Percentiles rank a stretch among this genome's conserved stretches.
These are phyloP conservation scores for Pyrocoelia pectoralis DNA, from an alignment of 2,888 invertebrate genomes.

Conservation along the genomic window DNA sequence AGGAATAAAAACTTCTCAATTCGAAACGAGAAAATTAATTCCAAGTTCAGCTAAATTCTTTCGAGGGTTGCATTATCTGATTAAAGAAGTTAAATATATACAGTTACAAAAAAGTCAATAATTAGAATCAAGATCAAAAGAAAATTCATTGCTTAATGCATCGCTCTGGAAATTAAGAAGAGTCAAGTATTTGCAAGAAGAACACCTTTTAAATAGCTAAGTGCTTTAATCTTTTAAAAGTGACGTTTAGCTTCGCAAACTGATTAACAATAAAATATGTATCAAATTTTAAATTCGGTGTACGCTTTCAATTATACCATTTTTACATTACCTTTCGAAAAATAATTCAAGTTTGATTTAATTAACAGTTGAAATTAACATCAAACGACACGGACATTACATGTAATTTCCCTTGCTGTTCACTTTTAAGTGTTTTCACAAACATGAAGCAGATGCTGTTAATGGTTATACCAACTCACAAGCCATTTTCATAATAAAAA, in stretches of 20 bases:
- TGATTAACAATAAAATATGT: not conserved
- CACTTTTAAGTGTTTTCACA: conserved; percentile 9
- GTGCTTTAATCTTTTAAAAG: not conserved
- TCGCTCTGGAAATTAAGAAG: conserved; percentile 5
- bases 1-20: conserved; percentile 36
- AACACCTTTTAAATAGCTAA: not conserved
- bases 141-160: conserved; percentile 14
- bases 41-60: conserved; percentile 33
- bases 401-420: not conserved
- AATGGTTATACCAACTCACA: conserved; percentile 4
- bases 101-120: conserved; percentile 33
- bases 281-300: no score
- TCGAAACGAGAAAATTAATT: conserved; percentile 36
- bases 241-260: not conserved
- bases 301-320: no score
- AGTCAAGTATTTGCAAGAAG: not conserved
- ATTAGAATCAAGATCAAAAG: conserved; percentile 32
- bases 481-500: not conserved
- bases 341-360: not conserved
- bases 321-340: no score
- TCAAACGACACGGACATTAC: not conserved
- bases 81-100: conserved; percentile 35
- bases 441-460: conserved; percentile 10
- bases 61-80: conserved; percentile 34
- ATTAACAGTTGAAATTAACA: conserved; percentile 5